A percentile compares a stretch with the other conserved stretches of the same genome.
phyloP scores from a whole-genome alignment of 2,888 invertebrate genomes.

The Sesia apiformis region DNA sequence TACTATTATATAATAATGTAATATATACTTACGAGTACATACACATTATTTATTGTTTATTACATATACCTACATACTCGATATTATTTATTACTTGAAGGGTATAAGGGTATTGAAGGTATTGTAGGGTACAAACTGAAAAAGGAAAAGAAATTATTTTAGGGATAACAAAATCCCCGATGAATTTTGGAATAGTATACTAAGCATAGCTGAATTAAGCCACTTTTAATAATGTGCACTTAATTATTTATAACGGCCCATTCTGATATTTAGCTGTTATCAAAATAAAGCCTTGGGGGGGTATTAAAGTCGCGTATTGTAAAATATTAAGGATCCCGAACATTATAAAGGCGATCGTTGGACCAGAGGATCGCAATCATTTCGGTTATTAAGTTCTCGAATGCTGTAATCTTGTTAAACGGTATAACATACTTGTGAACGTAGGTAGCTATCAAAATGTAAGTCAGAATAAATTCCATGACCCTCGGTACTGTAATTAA shows the following conservation, averaged over 20 bases:
- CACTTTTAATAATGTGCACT: not conserved
- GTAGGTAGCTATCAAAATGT: no score
- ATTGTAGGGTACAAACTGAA: not conserved
- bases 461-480: conserved; percentile 21
- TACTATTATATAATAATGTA: no score
- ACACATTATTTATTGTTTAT: no score
- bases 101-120: no score
- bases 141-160: not conserved
- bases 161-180: not conserved
- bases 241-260: not conserved
- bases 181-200: not conserved
- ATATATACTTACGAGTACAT: no score
- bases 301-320: not conserved
- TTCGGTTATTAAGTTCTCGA: conserved; percentile 6
- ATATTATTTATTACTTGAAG: no score
- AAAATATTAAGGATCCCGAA: not conserved
- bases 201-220: not conserved
- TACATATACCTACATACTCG: no score
- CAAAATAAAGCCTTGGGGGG: not conserved
- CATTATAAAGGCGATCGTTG: not conserved
- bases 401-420: conserved; percentile 6
- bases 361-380: conserved; percentile 4
- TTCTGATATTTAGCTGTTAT: not conserved
- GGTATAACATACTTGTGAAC: not conserved
- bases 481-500: conserved; percentile 21